Percentiles rank a stretch among this genome's conserved stretches.
Conservation (phyloP, 2,113 vertebrate genomes). For the Abramis brama region DNA sequence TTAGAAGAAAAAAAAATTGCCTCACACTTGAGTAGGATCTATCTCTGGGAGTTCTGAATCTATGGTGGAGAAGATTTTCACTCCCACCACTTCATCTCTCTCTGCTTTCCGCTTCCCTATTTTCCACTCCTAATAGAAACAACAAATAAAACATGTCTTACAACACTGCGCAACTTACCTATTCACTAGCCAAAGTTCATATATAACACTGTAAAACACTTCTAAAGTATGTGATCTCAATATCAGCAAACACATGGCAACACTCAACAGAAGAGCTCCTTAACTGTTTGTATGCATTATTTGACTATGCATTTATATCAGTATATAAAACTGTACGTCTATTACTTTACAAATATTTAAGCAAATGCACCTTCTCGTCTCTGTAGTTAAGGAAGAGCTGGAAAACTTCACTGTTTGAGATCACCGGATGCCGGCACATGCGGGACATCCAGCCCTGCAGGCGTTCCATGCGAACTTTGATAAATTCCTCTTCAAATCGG, state of each 20-base stretch:
- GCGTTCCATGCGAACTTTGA: slow-evolving; percentile 88
- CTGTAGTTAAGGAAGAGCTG: slow-evolving; percentile 85
- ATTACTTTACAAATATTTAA: neutral
- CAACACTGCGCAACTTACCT: neutral
- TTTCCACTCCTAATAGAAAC: slow-evolving; percentile 82
- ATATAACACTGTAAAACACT: neutral
- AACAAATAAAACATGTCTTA: neutral
- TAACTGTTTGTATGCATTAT: neutral
- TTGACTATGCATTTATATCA: neutral
- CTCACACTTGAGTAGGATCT: slow-evolving; percentile 85
- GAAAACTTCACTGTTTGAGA: slow-evolving; percentile 86
- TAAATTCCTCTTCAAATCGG: slow-evolving; percentile 88
- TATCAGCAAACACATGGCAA: neutral
- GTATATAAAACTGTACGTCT: neutral
- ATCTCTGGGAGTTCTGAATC: slow-evolving; percentile 84
- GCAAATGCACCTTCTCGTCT: slow-evolving; percentile 82
- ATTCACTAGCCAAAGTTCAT: neutral
- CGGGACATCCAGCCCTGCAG: slow-evolving; percentile 86
- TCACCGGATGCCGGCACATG: slow-evolving; percentile 86
- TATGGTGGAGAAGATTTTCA: slow-evolving; percentile 84
- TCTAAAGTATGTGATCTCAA: neutral
- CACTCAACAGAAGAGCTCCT: neutral
- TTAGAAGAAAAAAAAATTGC: neutral
- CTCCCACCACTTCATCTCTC: slow-evolving; percentile 84
- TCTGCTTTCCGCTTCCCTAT: slow-evolving; percentile 87